Evolutionary conservation across 2,797 vertebrate species (phyloP), one percentile per base, ranked within the genome.

Genomic region (Parotocinclus haroldoi): DNA sequence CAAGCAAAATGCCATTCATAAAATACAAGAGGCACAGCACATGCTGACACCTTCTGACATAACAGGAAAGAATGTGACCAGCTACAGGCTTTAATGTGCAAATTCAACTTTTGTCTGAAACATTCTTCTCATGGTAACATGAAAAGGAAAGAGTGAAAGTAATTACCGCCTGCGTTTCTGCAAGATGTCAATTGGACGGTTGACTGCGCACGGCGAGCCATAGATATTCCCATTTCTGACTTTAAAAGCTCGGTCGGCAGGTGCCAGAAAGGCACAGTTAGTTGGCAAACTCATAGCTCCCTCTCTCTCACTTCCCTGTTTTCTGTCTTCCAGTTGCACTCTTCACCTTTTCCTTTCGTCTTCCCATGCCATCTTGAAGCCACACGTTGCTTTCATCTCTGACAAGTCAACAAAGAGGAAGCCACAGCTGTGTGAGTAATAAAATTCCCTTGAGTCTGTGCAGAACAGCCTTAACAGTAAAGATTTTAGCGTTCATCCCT

Each of bases 121-220:
- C 39, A 38, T 53, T 9, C 7, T n/a, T n/a, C 13, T 16, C 17
- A 7, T 27, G 10, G 48, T 17, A 75, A 75, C 38, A 46, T 7
- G 42, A 61, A 58, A 76, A 81, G 65, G 78, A 51, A 44, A 62
- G 76, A 69, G 66, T 40, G 59, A 76, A 50, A 77, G n/a, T 70
- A 69, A 76, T 84, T 92, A 93, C 91, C 91, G 91, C 85, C 89
- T 88, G 76, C 87, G 87, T 74, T 89, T 92, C 86, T 91, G 89
- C 50, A 89, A 82, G 71, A 93, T 92, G 85, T 92, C 91, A 51
- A 92, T 93, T 58, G 91, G 90, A 70, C 86, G 83, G 88, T 92
- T 92, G 75, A 92, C 88, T 3, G 91, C 89, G 16, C 85, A 89
- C 4, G 89, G 90, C 0, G 91, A 93, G 42, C 91, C 90, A 1